A percentile compares a stretch with the other conserved stretches of the same genome.
Conservation (phyloP, 2,888 invertebrate species). For the Meteorus cinctellus region DNA sequence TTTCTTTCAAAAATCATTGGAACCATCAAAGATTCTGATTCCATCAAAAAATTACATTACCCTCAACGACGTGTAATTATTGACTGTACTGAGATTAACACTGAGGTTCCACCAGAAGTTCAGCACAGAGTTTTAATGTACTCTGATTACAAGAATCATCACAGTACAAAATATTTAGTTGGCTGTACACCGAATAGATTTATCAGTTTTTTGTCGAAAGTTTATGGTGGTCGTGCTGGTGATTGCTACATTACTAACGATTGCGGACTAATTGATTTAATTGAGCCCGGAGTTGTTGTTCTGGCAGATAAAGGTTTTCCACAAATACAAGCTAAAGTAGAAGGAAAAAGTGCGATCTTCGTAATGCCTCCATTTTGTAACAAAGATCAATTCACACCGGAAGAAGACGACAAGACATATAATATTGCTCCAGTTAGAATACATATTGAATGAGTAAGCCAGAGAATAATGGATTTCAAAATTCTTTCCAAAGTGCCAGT, state of each 20-base stretch:
- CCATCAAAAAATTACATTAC: too few species aligned
- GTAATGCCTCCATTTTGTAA: conserved; percentile 31
- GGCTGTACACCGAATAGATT: conserved; percentile 53
- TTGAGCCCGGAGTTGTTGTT: conserved; percentile 53
- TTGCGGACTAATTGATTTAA: conserved; percentile 51
- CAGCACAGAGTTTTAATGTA: conserved; percentile 52
- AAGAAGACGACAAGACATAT: conserved; percentile 46
- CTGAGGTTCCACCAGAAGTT: conserved; percentile 47
- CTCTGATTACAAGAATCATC: conserved; percentile 34
- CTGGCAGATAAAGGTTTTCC: conserved; percentile 54
- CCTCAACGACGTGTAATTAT: conserved; percentile 55
- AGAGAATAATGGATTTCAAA: conserved; percentile 46
- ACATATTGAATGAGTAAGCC: conserved; percentile 46
- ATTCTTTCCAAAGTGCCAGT: conserved; percentile 45
- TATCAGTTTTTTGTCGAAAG: conserved; percentile 51
- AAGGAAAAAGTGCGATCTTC: too few species aligned
- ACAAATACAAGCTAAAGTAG: conserved; percentile 44
- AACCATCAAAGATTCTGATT: too few species aligned
- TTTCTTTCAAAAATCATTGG: too few species aligned
- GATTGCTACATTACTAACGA: conserved; percentile 53
- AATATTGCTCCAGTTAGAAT: conserved; percentile 49
- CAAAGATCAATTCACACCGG: conserved; percentile 44
- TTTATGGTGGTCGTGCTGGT: conserved; percentile 52
- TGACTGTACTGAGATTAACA: conserved; percentile 54
- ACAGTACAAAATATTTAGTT: conserved; percentile 14